A percentile compares a stretch with the other conserved stretches of the same genome.
phyloP scores from a whole-genome alignment of 2,797 vertebrate species.

The Oophaga sylvatica region DNA sequence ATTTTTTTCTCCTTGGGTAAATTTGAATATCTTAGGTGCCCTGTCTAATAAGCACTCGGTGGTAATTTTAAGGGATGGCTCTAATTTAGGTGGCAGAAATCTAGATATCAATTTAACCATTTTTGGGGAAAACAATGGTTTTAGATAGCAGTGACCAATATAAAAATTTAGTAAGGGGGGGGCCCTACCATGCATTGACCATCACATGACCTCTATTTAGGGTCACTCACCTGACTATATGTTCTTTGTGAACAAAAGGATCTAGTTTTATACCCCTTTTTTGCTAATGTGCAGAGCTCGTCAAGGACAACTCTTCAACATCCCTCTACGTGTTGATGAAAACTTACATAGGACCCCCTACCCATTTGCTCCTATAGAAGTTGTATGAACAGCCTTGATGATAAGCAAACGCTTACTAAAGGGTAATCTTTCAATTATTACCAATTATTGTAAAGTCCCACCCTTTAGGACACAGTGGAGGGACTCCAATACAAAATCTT shows the following conservation, averaged over 20 bases:
- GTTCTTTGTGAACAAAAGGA: neutral
- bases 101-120: neutral
- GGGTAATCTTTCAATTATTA: neutral
- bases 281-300: neutral
- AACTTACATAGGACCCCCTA: neutral
- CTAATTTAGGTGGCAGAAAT: neutral
- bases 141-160: neutral
- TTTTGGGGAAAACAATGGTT: neutral
- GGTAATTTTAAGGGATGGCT: neutral
- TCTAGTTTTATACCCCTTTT: neutral
- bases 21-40: neutral
- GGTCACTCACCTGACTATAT: neutral
- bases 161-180: neutral
- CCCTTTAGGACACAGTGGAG: neutral
- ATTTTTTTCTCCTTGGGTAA: neutral
- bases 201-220: neutral
- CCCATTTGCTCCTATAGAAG: neutral
- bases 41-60: neutral
- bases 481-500: neutral
- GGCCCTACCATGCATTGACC: neutral
- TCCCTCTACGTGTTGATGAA: neutral
- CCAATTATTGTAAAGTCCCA: conserved; percentile 10
- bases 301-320: neutral
- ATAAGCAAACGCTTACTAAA: no score
- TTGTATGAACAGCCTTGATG: neutral